A percentile compares a stretch with the other conserved stretches of the same genome.
Evolutionary conservation across 1,140 invertebrate genomes (phyloP).

Genomic region (Palaemon carinicauda): DNA sequence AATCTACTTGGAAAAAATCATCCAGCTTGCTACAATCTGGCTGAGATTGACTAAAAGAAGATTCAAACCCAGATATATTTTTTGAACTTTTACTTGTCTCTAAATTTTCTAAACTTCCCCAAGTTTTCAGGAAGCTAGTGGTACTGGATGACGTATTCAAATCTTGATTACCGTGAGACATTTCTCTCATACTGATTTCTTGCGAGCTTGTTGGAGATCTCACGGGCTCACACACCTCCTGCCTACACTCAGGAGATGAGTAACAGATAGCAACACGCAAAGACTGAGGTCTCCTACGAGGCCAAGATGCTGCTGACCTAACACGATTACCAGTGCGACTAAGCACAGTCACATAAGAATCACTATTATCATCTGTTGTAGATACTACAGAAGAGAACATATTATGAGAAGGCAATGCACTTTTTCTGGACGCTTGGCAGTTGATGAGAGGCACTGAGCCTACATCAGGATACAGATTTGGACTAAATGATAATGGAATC

Average conservation of each 20-base stretch:
- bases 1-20: too few species aligned
- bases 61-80: too few species aligned
- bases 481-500: conserved; percentile 41
- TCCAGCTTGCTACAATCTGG: too few species aligned
- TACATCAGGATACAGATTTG: conserved; percentile 41
- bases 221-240: neutral
- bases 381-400: neutral
- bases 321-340: neutral
- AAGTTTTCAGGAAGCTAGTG: neutral
- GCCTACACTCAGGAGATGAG: conserved; percentile 32
- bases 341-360: conserved; percentile 19
- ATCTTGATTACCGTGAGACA: neutral
- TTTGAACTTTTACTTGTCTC: too few species aligned
- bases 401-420: conserved; percentile 19
- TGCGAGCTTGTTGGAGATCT: neutral
- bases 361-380: conserved; percentile 15
- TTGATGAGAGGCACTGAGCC: conserved; percentile 33
- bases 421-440: conserved; percentile 25
- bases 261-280: conserved; percentile 46
- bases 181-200: conserved; percentile 30
- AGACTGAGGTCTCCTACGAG: conserved; percentile 39
- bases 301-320: conserved; percentile 37
- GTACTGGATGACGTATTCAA: neutral
- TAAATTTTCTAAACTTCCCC: too few species aligned
- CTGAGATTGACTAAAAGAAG: too few species aligned